A percentile compares a stretch with the other conserved stretches of the same genome.
phyloP scores from a whole-genome alignment of 2,797 vertebrate genomes.

The Sebastes flavidus region DNA sequence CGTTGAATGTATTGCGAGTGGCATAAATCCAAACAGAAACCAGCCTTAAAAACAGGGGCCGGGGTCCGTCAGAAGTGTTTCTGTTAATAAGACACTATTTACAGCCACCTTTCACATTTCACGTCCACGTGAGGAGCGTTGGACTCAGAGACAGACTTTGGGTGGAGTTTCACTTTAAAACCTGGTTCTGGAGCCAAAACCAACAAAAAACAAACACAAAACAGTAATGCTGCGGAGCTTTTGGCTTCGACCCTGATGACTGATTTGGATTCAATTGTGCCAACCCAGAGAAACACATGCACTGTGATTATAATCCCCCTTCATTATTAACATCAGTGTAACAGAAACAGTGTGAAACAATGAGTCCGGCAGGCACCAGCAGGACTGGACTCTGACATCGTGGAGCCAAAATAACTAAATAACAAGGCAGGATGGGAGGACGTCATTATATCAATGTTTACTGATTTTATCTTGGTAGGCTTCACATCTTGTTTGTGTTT shows the following conservation, averaged over 20 bases:
- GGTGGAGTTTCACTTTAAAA: conserved; percentile 23
- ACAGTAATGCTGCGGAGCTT: background rate
- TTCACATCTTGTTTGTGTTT: background rate
- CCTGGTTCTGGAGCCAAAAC: background rate
- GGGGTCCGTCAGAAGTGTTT: background rate
- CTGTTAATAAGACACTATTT: background rate
- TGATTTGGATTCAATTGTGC: conserved; percentile 3
- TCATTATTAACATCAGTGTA: conserved; percentile 49
- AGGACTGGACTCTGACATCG: conserved; percentile 39
- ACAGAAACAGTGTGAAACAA: conserved; percentile 38
- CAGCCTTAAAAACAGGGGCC: background rate
- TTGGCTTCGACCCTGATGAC: background rate
- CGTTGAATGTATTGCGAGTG: background rate
- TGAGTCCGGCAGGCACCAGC: conserved; percentile 47
- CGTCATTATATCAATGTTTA: background rate
- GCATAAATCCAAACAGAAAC: background rate
- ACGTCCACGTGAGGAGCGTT: background rate
- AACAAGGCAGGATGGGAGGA: background rate
- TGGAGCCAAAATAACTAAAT: conserved; percentile 25
- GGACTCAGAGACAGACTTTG: conserved; percentile 1
- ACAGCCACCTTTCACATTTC: background rate
- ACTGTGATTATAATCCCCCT: background rate
- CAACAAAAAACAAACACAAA: background rate
- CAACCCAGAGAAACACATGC: conserved; percentile 1
- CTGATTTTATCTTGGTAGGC: background rate